Evolutionary conservation across 2,113 vertebrate genomes (phyloP).

Genomic region (Psilopogon haemacephalus): DNA sequence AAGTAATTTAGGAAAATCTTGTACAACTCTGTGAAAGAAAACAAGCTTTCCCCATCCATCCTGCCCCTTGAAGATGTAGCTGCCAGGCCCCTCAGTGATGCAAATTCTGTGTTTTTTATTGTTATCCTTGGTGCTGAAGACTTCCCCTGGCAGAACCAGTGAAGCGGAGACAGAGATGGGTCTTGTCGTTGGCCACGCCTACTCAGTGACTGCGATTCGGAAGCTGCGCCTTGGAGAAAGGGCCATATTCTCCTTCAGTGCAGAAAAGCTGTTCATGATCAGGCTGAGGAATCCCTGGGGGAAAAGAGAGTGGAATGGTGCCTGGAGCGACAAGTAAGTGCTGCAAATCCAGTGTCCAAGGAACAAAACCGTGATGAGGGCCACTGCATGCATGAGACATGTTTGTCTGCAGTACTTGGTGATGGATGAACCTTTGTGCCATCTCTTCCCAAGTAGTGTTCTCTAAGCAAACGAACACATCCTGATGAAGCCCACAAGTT

Average conservation of each 20-base stretch:
- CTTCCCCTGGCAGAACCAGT: conserved; percentile 59
- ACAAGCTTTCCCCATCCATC: fast-evolving
- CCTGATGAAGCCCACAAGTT: background rate
- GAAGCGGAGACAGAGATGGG: conserved; percentile 80
- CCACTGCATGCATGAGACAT: too few relatives aligned
- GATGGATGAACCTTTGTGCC: background rate
- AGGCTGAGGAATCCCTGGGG: conserved; percentile 95
- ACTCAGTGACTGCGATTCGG: conserved; percentile 87
- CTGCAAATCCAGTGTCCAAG: background rate
- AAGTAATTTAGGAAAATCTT: background rate
- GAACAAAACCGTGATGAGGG: background rate
- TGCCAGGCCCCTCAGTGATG: background rate
- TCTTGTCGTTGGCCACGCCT: conserved; percentile 87
- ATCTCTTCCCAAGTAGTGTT: background rate
- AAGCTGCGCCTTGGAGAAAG: conserved; percentile 83
- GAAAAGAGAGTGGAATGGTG: conserved; percentile 87
- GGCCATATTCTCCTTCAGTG: conserved; percentile 77
- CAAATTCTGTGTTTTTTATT: background rate
- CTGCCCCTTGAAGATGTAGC: background rate
- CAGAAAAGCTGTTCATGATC: conserved; percentile 87
- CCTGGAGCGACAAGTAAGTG: conserved; percentile 92
- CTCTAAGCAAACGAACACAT: background rate
- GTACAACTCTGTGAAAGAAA: background rate
- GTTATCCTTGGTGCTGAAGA: conserved; percentile 48
- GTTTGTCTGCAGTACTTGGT: background rate